Conservation (phyloP, 2,888 invertebrate genomes). For the Thecophora atra region DNA sequence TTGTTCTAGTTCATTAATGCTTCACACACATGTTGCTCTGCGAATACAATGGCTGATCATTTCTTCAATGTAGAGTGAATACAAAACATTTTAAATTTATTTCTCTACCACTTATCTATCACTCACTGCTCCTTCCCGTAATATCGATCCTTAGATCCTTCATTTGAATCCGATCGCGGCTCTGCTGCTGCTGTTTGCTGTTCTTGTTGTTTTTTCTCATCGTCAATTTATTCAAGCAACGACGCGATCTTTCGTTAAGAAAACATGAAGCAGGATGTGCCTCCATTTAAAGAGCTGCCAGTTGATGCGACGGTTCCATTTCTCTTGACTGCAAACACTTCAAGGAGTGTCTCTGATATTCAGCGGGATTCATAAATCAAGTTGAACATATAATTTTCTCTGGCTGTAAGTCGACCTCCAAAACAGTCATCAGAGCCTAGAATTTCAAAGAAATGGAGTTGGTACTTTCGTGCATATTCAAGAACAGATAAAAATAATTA, state of each 20-base stretch:
- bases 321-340: slow-evolving; percentile 2
- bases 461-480: neutral
- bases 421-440: neutral
- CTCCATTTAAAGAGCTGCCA: neutral
- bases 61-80: neutral
- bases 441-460: neutral
- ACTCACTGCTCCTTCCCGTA: neutral
- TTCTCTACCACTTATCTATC: neutral
- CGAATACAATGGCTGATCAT: no score
- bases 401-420: slow-evolving; percentile 13
- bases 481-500: neutral
- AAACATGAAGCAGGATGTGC: slow-evolving; percentile 25
- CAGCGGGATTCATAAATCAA: slow-evolving; percentile 22
- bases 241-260: slow-evolving; percentile 1
- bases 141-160: neutral
- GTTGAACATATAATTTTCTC: neutral
- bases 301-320: neutral
- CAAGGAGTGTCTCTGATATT: slow-evolving; percentile 2
- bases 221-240: neutral
- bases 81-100: neutral
- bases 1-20: no score
- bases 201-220: slow-evolving; percentile 24
- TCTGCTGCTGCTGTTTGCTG: slow-evolving; percentile 13
- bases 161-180: slow-evolving; percentile 10
- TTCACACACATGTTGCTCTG: no score